Conservation (phyloP, 2,113 vertebrate species). For the Hypomesus transpacificus region DNA sequence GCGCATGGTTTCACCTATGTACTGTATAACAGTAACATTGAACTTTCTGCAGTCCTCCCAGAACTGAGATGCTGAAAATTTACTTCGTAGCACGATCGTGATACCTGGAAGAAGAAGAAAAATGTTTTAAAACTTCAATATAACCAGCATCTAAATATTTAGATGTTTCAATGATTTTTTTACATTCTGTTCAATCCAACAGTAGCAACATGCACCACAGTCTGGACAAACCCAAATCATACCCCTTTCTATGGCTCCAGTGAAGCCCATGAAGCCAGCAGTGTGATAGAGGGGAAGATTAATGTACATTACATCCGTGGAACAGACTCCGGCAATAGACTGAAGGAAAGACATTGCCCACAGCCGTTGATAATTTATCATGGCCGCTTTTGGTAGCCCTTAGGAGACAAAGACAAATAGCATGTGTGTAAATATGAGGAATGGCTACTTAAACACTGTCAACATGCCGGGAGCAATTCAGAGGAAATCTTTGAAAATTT, state of each 20-base stretch:
- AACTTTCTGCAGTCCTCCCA: conserved; percentile 2
- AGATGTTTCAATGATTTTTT: not conserved
- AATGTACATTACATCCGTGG: conserved; percentile 69
- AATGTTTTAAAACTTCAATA: too few relatives aligned
- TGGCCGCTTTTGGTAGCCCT: conserved; percentile 77
- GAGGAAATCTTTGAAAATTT: too few relatives aligned
- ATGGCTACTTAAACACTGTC: not conserved
- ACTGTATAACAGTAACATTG: not conserved
- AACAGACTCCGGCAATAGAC: not conserved
- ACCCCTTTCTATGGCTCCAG: conserved; percentile 67
- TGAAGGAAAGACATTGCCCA: conserved; percentile 32
- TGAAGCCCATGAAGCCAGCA: conserved; percentile 63
- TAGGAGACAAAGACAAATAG: not conserved
- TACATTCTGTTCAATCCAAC: conserved; percentile 68
- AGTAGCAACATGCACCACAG: conserved; percentile 64
- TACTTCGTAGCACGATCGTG: not conserved
- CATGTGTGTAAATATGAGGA: not conserved
- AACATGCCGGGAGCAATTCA: too few relatives aligned
- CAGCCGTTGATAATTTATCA: conserved; percentile 62
- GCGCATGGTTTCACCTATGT: conserved; percentile 2
- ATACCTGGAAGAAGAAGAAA: not conserved
- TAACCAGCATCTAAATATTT: too few relatives aligned
- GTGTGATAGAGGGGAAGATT: conserved; percentile 79
- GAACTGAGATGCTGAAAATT: not conserved
- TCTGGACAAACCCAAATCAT: not conserved